These are phyloP conservation scores for Griposia aprilina DNA, from an alignment of 2,888 invertebrate species.

Conservation along the genomic window DNA sequence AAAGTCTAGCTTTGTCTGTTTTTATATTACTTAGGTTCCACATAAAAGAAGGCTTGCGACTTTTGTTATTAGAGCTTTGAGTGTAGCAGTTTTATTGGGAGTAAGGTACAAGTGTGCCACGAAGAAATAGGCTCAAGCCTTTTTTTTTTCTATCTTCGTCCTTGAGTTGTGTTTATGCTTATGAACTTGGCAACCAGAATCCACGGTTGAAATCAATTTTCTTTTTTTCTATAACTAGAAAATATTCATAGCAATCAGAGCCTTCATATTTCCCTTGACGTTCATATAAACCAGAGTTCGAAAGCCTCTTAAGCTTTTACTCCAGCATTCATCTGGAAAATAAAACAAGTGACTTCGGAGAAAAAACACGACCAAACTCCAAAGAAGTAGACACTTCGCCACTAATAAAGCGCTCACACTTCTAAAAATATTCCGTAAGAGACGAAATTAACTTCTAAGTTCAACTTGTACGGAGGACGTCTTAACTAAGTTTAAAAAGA, in stretches of 20 bases:
- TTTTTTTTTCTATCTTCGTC: conserved; percentile 17
- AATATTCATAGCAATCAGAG: background rate
- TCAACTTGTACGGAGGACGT: conserved; percentile 18
- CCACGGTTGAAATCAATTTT: background rate
- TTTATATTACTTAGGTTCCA: conserved; percentile 37
- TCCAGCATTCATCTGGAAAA: background rate
- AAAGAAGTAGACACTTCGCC: conserved; percentile 5
- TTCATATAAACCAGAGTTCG: too few relatives aligned
- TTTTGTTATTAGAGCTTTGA: conserved; percentile 43
- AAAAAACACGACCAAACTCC: background rate
- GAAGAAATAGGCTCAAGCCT: conserved; percentile 21
- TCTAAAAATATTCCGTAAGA: conserved; percentile 36
- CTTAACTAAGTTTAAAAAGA: conserved; percentile 41
- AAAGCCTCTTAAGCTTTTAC: background rate
- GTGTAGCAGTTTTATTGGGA: conserved; percentile 36
- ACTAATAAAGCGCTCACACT: conserved; percentile 23
- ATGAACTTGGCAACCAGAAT: background rate
- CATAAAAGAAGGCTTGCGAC: conserved; percentile 27
- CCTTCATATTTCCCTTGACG: background rate
- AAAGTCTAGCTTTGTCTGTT: conserved; percentile 13
- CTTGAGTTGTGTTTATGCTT: background rate
- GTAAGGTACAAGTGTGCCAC: conserved; percentile 25
- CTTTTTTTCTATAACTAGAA: background rate
- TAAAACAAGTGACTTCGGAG: background rate
- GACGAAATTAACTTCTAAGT: conserved; percentile 43